These are phyloP conservation scores for Myxocyprinus asiaticus DNA, from an alignment of 2,113 vertebrate genomes.

Conservation along the genomic window DNA sequence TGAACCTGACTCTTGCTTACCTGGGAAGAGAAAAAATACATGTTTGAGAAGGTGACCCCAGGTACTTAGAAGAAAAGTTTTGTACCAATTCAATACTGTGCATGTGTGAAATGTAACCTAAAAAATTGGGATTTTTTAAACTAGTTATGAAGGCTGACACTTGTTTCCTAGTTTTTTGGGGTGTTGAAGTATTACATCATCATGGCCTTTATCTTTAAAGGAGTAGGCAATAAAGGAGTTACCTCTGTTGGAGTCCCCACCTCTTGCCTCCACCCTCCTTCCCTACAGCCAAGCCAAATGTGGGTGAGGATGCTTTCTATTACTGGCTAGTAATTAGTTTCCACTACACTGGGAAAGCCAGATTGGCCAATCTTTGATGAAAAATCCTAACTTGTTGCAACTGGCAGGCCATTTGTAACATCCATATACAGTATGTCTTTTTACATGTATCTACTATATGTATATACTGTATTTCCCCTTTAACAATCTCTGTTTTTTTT, in stretches of 20 bases:
- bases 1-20: not conserved
- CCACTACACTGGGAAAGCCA: not conserved
- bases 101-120: not conserved
- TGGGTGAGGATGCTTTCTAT: not conserved
- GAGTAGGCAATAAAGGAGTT: not conserved
- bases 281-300: too few relatives aligned
- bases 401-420: too few relatives aligned
- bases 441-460: too few relatives aligned
- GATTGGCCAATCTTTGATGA: not conserved
- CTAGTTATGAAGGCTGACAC: too few relatives aligned
- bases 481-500: not conserved
- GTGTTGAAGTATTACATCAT: too few relatives aligned
- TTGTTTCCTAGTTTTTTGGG: too few relatives aligned
- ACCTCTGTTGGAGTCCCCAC: not conserved
- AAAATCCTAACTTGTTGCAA: not conserved
- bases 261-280: too few relatives aligned
- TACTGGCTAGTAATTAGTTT: not conserved
- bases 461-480: not conserved
- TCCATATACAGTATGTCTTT: too few relatives aligned
- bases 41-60: not conserved
- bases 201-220: not conserved
- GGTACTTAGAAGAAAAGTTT: too few relatives aligned
- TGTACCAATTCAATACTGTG: not conserved
- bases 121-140: not conserved
- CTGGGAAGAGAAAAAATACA: constrained; percentile 6